Evolutionary conservation across 2,888 invertebrate genomes (phyloP).

Genomic region (Polyommatus icarus): DNA sequence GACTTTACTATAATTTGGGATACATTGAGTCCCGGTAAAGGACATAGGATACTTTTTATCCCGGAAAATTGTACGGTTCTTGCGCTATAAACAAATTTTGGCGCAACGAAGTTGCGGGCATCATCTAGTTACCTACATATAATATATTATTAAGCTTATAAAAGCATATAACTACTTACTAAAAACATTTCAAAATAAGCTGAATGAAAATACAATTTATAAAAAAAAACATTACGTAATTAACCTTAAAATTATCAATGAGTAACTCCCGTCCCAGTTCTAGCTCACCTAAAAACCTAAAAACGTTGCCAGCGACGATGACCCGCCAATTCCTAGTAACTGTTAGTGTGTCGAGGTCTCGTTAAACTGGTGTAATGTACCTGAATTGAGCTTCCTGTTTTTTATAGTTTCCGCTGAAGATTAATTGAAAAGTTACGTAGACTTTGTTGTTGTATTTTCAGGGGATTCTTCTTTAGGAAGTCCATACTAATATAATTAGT

Average conservation of each 20-base stretch:
- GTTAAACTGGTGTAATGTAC: conserved; percentile 1
- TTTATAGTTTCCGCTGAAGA: conserved; percentile 26
- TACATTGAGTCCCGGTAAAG: no score
- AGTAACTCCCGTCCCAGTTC: conserved; percentile 20
- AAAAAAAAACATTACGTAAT: neutral
- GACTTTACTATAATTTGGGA: no score
- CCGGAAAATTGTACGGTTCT: no score
- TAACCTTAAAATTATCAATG: conserved; percentile 29
- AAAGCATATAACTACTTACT: neutral
- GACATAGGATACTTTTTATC: no score
- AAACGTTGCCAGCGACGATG: conserved; percentile 16
- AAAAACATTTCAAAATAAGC: neutral
- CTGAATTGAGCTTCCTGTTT: conserved; percentile 26
- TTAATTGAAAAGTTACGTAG: conserved; percentile 19
- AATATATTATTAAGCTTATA: neutral
- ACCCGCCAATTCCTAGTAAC: neutral
- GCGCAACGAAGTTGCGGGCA: no score
- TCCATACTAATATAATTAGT: neutral
- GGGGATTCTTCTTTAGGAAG: neutral
- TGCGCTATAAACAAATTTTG: no score
- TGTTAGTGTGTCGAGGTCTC: neutral
- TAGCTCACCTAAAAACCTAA: conserved; percentile 28
- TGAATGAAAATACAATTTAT: neutral
- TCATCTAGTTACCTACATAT: neutral
- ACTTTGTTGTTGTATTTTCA: neutral